These are phyloP conservation scores for Drosophila equinoxialis DNA, from an alignment of 1,140 invertebrate genomes.

Conservation along the genomic window DNA sequence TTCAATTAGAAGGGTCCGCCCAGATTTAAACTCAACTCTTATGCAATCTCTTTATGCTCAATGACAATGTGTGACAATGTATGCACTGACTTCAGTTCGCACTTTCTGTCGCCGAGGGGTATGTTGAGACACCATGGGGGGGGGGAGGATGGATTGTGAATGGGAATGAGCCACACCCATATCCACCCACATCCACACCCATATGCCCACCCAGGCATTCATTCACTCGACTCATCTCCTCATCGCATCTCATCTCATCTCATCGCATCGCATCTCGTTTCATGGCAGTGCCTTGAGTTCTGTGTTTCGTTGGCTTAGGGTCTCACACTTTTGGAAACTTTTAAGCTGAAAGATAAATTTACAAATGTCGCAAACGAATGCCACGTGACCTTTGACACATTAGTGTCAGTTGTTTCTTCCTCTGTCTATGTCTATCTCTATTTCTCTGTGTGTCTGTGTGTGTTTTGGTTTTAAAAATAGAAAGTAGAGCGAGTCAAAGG, in stretches of 20 bases:
- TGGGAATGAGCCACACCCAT: slow-evolving; percentile 17
- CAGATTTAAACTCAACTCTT: not conserved
- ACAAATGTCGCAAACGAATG: slow-evolving; percentile 78
- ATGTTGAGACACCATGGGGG: not conserved
- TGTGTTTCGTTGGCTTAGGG: not conserved
- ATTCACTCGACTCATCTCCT: slow-evolving; percentile 6
- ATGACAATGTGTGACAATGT: not conserved
- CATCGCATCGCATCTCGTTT: not conserved
- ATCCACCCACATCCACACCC: slow-evolving; percentile 14
- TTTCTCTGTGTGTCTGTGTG: not conserved
- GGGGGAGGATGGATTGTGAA: not conserved
- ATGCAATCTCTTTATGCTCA: not conserved
- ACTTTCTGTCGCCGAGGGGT: not conserved
- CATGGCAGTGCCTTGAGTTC: not conserved
- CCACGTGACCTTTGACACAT: slow-evolving; percentile 82
- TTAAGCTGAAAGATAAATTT: slow-evolving; percentile 65
- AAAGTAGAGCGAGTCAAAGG: slow-evolving; percentile 56
- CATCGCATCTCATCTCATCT: slow-evolving; percentile 1
- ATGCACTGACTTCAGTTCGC: slow-evolving; percentile 5
- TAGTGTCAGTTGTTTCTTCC: slow-evolving; percentile 75
- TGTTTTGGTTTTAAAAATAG: slow-evolving; percentile 3
- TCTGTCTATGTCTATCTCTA: not conserved
- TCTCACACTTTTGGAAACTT: slow-evolving; percentile 50
- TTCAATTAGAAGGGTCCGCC: too few relatives aligned
- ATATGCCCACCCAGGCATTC: slow-evolving; percentile 26